A percentile compares a stretch with the other conserved stretches of the same genome.
These are phyloP conservation scores for Colaptes auratus DNA, from an alignment of 2,113 vertebrate genomes.

Conservation along the genomic window DNA sequence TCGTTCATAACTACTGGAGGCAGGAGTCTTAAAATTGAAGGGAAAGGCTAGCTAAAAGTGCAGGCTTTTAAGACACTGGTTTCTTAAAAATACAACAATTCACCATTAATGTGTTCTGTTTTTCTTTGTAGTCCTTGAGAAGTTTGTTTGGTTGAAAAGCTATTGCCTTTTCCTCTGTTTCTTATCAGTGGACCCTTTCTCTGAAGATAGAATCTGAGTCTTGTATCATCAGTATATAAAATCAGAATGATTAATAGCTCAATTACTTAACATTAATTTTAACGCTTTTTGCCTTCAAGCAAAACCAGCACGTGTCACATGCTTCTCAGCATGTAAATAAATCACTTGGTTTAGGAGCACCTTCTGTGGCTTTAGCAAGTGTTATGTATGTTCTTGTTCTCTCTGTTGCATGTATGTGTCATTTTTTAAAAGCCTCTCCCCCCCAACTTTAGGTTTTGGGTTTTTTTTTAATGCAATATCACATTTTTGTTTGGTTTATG, in stretches of 20 bases:
- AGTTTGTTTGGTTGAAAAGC: not conserved
- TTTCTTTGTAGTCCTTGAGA: not conserved
- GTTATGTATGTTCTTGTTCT: not conserved
- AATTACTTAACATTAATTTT: constrained; percentile 57
- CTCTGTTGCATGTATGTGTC: not conserved
- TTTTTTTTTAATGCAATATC: not conserved
- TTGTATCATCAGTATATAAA: constrained; percentile 34
- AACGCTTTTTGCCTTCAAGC: constrained; percentile 32
- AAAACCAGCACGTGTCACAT: not conserved
- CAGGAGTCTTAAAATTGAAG: not conserved
- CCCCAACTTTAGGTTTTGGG: not conserved
- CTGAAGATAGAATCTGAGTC: constrained; percentile 53
- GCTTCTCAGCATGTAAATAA: constrained; percentile 12
- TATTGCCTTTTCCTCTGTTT: not conserved
- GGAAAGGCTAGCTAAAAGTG: not conserved
- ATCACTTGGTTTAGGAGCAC: not conserved
- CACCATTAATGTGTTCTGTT: not conserved
- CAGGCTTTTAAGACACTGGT: not conserved
- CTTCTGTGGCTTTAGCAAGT: not conserved
- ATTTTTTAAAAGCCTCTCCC: not conserved
- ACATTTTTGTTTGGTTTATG: not conserved
- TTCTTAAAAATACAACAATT: not conserved
- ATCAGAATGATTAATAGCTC: constrained; percentile 63
- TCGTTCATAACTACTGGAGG: not conserved
- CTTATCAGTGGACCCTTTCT: constrained; percentile 35